Base-by-base conservation (phyloP, 1,140 invertebrate genomes). In the Panulirus ornatus region DNA sequence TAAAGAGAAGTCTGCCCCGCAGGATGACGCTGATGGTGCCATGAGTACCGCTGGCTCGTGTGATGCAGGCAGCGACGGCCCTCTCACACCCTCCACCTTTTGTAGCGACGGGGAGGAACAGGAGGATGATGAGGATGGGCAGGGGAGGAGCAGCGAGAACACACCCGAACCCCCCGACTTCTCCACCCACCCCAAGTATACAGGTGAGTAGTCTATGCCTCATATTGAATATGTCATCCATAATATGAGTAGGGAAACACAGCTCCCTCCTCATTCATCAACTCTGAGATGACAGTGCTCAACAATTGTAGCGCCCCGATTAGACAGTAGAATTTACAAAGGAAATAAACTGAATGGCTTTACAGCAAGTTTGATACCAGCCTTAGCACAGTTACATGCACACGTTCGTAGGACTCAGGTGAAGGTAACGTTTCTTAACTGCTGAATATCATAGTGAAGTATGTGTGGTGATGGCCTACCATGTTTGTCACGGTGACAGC, bases 151-250 rank as follows among this genome's bases (percentile, higher is more conserved):
- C 42, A 66, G 51, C 54, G 73, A 88, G 14, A 58, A 63, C 22
- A 79, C 85, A 5, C 85, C 85, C 3, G 54, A 76, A 38, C 54
- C 75, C 6, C 85, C 75, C 8, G 76, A 88, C 51, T 88, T 79
- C 38, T 70, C 85, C 22, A 88, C 85, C 11, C 85, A 88, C 66
- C 85, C 85, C 19, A 47, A 58, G 14, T 66, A 16, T 16, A 79
- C 75, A 88, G 85, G 85, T 88, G 36, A 88, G 75, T 79, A 36
- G 1, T 30, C 27, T 51, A 1, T 40, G 30, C 14, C 19, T n/a
- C n/a, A 9, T n/a, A 38, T 38, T 34, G 3, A 3, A 9, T 42
- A 6, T 36, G 0, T 8, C n/a, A 5, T 36, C 11, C 8, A 58
- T 42, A n/a, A 54, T 19, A 9, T 22, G n/a, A 6, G 1, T 2